A percentile compares a stretch with the other conserved stretches of the same genome.
Evolutionary conservation across 92 coral and sea anemone species (phyloP).

Genomic region (Porites cylindrica): DNA sequence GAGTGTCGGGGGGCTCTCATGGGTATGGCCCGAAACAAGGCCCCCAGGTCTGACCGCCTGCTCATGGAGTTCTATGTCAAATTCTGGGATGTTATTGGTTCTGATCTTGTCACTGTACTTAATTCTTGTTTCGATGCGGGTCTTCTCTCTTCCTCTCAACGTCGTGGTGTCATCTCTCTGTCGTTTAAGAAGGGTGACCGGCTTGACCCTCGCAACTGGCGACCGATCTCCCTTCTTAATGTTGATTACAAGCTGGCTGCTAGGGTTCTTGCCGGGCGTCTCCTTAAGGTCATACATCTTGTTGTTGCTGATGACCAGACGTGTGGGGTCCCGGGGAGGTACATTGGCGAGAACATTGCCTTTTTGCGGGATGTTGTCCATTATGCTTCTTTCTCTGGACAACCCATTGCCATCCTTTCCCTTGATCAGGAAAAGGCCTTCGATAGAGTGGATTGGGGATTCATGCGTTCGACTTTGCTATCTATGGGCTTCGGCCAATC

Average conservation of each 20-base stretch:
- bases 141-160: neutral
- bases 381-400: neutral
- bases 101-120: conserved; percentile 14
- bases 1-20: conserved; percentile 20
- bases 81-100: conserved; percentile 17
- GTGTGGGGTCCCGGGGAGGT: conserved; percentile 26
- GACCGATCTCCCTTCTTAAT: neutral
- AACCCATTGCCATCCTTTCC: conserved; percentile 16
- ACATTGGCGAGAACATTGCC: conserved; percentile 16
- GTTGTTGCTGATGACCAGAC: conserved; percentile 15
- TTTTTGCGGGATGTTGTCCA: neutral
- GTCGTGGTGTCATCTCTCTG: neutral
- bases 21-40: conserved; percentile 1
- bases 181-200: conserved; percentile 6
- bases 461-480: neutral
- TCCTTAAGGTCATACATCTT: conserved; percentile 3
- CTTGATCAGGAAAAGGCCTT: conserved; percentile 45
- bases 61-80: conserved; percentile 9
- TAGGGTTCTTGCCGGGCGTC: neutral
- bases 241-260: conserved; percentile 1
- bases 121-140: neutral
- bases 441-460: conserved; percentile 46
- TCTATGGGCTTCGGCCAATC: conserved; percentile 40
- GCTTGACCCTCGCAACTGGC: neutral
- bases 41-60: conserved; percentile 3